Evolutionary conservation across 2,797 vertebrate species (phyloP), one percentile per base, ranked within the genome.

Genomic region (Hyperoplus lanceolatus): DNA sequence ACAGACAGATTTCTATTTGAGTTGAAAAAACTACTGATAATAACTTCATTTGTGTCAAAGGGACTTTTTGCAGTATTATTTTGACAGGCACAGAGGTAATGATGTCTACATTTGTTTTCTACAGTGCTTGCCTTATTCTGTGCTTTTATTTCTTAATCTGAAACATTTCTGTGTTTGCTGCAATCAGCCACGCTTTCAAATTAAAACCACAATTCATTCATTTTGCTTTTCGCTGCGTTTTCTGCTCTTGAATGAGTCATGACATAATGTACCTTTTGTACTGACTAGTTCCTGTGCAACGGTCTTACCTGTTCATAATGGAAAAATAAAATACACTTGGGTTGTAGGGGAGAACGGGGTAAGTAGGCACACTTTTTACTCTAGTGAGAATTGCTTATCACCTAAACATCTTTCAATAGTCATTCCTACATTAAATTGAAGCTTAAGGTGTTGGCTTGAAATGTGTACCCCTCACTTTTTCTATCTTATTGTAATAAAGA

Each of bases 41-140:
- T 50, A 65, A 36, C 16, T 53, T 16, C 49, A 53, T 67, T 54
- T 45, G 5, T 58, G 29, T 68, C 55, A 79, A 36, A 38, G 48
- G 4, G 1, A 49, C 16, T 36, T 45, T 73, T 71, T 81, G 58
- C 9, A 56, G 16, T 15, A 36, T 70, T 62, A 82, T 45, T 67
- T 51, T 78, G 56, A 4, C 59, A 64, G 56, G 8, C 55, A 57
- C 53, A 57, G 16, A 48, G 50, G 21, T 74, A 68, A 58, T 64
- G 56, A 42, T 49, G 14, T 64, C 51, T 29, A 29, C 18, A 36
- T 79, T 78, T 50, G 13, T 67, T 75, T 65, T 66, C 53, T 41
- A 63, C 69, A 64, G 61, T 87, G 50, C 78, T 87, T 75, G 72
- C 76, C 59, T 86, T 57, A 70, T 69, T 57, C 49, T 73, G 50